phyloP scores from a whole-genome alignment of 2,113 vertebrate species.

The Oxyruncus cristatus region DNA sequence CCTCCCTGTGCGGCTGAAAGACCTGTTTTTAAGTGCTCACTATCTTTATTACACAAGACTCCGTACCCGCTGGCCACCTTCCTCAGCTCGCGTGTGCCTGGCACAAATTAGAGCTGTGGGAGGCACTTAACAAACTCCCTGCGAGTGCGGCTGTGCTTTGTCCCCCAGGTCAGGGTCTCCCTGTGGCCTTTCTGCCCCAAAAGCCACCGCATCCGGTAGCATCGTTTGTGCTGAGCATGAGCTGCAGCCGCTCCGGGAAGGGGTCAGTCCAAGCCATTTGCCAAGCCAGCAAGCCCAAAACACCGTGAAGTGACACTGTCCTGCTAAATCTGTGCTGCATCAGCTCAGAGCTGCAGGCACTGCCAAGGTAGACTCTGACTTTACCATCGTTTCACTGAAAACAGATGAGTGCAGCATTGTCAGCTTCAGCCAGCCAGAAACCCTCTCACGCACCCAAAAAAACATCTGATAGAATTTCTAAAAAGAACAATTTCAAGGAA shows the following conservation, averaged over 20 bases:
- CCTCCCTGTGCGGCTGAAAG: background rate
- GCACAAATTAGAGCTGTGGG: background rate
- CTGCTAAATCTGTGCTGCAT: background rate
- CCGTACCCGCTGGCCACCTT: background rate
- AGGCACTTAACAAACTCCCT: background rate
- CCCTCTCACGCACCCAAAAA: background rate
- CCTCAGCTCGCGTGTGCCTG: background rate
- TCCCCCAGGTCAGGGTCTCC: background rate
- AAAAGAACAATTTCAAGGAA: background rate
- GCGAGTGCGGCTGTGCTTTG: background rate
- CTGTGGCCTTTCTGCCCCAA: background rate
- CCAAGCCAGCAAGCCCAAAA: background rate
- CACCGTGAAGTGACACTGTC: background rate
- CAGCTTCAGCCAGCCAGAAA: background rate
- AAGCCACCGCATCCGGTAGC: background rate
- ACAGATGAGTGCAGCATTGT: background rate
- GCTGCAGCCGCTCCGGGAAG: accelerated
- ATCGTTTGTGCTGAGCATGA: background rate
- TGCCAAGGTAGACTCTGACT: background rate
- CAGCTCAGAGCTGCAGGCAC: background rate
- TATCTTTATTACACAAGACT: background rate
- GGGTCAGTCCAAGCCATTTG: background rate
- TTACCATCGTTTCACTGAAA: background rate
- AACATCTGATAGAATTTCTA: accelerated
- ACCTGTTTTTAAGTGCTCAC: background rate